Percentiles rank a stretch among this genome's conserved stretches.
Evolutionary conservation across 2,888 invertebrate genomes (phyloP).

Genomic region (Gari tellinella): DNA sequence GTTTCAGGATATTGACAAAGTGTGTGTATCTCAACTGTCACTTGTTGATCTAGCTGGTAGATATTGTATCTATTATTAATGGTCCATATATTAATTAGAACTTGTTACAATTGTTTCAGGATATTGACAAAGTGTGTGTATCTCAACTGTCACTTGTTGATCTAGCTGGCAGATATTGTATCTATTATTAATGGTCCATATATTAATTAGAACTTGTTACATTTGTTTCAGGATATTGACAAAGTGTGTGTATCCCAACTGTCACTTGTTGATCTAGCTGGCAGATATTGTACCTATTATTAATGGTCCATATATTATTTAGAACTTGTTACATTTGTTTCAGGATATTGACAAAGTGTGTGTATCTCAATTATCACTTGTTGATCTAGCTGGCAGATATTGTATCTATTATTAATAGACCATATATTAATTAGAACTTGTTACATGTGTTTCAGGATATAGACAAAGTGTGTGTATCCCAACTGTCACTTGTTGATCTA

Average conservation of each 20-base stretch:
- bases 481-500: slow-evolving; percentile 97
- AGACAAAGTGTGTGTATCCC: slow-evolving; percentile 92
- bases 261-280: slow-evolving; percentile 98
- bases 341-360: slow-evolving; percentile 90
- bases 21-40: slow-evolving; percentile 95
- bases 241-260: slow-evolving; percentile 94
- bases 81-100: no score
- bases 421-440: no score
- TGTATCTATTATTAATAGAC: no score
- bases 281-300: no score
- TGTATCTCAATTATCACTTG: slow-evolving; percentile 96
- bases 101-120: no score
- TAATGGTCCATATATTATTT: no score
- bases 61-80: no score
- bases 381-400: slow-evolving; percentile 99
- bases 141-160: slow-evolving; percentile 98
- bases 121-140: slow-evolving; percentile 91
- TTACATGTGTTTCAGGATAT: slow-evolving; percentile 88
- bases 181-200: no score
- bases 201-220: no score
- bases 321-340: no score
- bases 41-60: slow-evolving; percentile 99
- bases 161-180: slow-evolving; percentile 99
- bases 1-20: slow-evolving; percentile 88
- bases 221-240: slow-evolving; percentile 89